Conservation (phyloP, 2,113 vertebrate species). For the Gadus chalcogrammus region DNA sequence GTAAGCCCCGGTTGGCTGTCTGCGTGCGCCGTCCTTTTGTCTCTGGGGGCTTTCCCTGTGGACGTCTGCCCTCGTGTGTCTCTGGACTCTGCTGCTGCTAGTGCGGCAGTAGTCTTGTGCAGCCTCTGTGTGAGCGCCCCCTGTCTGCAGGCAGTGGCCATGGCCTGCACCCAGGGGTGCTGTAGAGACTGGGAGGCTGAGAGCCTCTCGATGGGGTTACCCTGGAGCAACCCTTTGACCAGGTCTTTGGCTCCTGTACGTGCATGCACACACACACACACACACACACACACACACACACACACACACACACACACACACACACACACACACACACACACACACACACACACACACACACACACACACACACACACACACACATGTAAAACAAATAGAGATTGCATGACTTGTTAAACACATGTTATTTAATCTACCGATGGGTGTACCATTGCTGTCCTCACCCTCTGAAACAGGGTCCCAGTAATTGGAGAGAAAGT, state of each 20-base stretch:
- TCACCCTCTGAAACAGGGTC: conserved; percentile 90
- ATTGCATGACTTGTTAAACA: neutral
- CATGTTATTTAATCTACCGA: neutral
- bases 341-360: neutral
- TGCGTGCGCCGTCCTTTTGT: conserved; percentile 10
- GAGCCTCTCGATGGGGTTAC: conserved; percentile 81
- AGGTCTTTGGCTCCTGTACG: conserved; percentile 81
- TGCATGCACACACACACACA: conserved; percentile 7
- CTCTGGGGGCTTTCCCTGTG: conserved; percentile 15
- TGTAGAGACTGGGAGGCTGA: conserved; percentile 83
- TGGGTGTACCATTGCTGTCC: conserved; percentile 16
- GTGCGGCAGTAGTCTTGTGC: conserved; percentile 2
- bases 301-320: conserved; percentile 18
- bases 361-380: neutral
- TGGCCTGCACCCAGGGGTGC: conserved; percentile 85
- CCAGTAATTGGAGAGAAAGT: conserved; percentile 93
- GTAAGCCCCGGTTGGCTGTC: neutral
- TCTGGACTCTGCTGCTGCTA: neutral
- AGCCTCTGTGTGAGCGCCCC: conserved; percentile 55
- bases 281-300: neutral
- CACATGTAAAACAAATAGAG: conserved; percentile 3
- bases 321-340: too few species aligned
- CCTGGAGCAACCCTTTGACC: conserved; percentile 82
- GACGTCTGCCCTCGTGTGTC: conserved; percentile 22
- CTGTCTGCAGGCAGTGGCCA: conserved; percentile 66